phyloP scores from a whole-genome alignment of 2,888 invertebrate species.

The Folsomia candida region DNA sequence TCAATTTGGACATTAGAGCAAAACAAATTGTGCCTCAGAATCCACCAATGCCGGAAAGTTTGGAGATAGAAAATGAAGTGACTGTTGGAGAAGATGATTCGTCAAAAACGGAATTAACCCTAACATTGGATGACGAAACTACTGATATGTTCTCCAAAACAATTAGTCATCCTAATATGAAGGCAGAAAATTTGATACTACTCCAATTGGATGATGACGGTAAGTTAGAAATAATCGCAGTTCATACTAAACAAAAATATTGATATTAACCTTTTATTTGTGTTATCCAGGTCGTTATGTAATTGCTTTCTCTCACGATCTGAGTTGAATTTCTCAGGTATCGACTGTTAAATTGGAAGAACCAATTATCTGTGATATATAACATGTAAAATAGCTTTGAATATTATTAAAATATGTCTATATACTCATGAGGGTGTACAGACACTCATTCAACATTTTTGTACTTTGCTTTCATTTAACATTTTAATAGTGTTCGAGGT shows the following conservation, averaged over 20 bases:
- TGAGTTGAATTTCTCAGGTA: neutral
- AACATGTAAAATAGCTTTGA: no score
- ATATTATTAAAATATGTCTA: no score
- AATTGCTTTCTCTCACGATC: conserved; percentile 1
- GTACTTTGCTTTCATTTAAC: no score
- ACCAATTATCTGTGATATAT: no score
- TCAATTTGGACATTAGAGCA: neutral
- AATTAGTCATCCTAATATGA: neutral
- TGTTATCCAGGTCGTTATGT: conserved; percentile 5
- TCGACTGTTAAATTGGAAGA: no score
- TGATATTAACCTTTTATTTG: no score
- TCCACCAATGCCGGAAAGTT: neutral
- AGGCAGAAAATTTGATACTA: neutral
- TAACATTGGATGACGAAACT: neutral
- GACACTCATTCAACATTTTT: no score
- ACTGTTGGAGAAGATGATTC: neutral
- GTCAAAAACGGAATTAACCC: neutral
- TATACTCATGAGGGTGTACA: no score
- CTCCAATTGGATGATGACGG: conserved; percentile 3
- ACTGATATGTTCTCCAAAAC: neutral
- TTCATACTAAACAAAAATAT: no score
- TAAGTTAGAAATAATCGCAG: no score
- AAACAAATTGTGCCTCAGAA: neutral
- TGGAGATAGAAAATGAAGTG: neutral
- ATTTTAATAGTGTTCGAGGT: no score